Evolutionary conservation across 2,888 invertebrate genomes (phyloP).

Genomic region (Cryptus viduatorius): DNA sequence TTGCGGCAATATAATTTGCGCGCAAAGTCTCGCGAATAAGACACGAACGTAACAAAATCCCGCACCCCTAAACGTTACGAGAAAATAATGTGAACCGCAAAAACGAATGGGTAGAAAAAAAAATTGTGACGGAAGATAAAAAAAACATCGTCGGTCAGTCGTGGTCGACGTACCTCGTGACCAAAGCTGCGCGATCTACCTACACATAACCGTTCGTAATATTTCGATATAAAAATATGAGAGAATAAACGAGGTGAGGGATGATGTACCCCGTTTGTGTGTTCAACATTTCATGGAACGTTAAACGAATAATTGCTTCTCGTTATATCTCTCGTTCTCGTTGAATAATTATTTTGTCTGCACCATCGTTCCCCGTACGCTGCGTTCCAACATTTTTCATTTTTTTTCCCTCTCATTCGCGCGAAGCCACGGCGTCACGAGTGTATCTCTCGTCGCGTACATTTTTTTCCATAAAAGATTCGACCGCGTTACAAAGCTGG

Average conservation of each 20-base stretch:
- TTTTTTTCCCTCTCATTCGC: neutral
- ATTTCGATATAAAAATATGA: slow-evolving; percentile 63
- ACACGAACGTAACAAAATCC: neutral
- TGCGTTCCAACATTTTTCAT: slow-evolving; percentile 47
- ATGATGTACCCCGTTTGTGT: slow-evolving; percentile 21
- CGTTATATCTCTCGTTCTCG: slow-evolving; percentile 54
- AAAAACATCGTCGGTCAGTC: slow-evolving; percentile 22
- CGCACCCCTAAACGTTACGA: neutral
- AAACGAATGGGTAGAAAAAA: slow-evolving; percentile 9
- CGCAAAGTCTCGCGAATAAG: slow-evolving; percentile 28
- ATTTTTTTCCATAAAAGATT: slow-evolving; percentile 57
- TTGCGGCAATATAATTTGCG: neutral
- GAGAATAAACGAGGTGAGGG: slow-evolving; percentile 49
- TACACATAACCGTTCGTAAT: slow-evolving; percentile 32
- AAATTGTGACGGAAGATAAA: slow-evolving; percentile 22
- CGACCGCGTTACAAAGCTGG: slow-evolving; percentile 52
- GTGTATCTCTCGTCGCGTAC: slow-evolving; percentile 6
- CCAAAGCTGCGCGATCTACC: neutral
- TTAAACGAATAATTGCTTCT: slow-evolving; percentile 59
- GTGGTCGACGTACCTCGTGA: neutral
- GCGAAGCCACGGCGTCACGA: slow-evolving; percentile 1
- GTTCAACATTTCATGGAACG: slow-evolving; percentile 40
- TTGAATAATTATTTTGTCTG: slow-evolving; percentile 51
- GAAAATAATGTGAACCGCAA: neutral
- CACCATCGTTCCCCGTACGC: slow-evolving; percentile 40